These are phyloP conservation scores for Siphlonurus alternatus DNA, from an alignment of 2,888 invertebrate species.

Conservation along the genomic window DNA sequence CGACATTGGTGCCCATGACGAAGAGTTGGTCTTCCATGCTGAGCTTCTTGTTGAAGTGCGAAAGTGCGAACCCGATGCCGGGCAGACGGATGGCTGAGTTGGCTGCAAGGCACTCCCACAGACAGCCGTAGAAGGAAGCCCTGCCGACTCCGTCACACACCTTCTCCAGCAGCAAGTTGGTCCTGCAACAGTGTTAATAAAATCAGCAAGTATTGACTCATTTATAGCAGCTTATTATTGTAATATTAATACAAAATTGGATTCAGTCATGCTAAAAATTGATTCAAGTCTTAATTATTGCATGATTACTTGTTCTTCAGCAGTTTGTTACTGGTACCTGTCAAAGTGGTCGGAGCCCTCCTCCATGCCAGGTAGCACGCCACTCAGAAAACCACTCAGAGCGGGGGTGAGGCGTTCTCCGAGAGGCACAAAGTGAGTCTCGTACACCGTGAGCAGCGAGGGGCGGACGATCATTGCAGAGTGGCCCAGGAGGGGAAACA, in stretches of 20 bases:
- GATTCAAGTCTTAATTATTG: too few species aligned
- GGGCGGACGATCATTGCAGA: conserved; percentile 83
- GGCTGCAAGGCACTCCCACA: conserved; percentile 74
- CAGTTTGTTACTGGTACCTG: too few species aligned
- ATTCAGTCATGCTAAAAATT: too few species aligned
- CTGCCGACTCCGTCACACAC: conserved; percentile 61
- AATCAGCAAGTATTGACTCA: too few species aligned
- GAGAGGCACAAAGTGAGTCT: conserved; percentile 72
- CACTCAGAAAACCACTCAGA: conserved; percentile 72
- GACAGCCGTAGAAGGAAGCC: conserved; percentile 65
- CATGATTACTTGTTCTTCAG: too few species aligned
- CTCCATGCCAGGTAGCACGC: conserved; percentile 73
- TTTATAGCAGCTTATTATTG: too few species aligned
- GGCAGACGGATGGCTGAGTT: conserved; percentile 66
- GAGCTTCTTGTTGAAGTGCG: conserved; percentile 61
- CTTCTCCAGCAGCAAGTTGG: conserved; percentile 43
- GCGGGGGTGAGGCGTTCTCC: conserved; percentile 60
- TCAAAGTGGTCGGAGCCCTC: conserved; percentile 72
- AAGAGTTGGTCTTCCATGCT: conserved; percentile 66
- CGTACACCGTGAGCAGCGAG: conserved; percentile 62
- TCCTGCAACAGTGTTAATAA: conserved; percentile 30
- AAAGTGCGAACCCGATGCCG: conserved; percentile 60
- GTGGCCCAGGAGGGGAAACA: conserved; percentile 76
- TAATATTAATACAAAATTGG: too few species aligned
- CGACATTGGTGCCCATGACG: conserved; percentile 68